Conservation (phyloP, 2,113 vertebrate species). For the Columbina picui region DNA sequence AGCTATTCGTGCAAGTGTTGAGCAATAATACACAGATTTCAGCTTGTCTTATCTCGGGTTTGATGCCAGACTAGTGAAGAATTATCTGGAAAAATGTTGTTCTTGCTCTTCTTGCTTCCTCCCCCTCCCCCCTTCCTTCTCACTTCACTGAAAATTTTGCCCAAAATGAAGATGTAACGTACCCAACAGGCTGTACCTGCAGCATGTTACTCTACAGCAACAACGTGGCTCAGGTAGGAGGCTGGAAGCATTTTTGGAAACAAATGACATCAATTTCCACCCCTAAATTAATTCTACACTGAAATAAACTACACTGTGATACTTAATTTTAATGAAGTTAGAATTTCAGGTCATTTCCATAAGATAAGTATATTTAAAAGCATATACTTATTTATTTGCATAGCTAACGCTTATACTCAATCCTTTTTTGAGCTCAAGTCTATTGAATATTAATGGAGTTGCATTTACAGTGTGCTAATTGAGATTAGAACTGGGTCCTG, state of each 20-base stretch:
- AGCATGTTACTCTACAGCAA: neutral
- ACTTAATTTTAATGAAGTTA: neutral
- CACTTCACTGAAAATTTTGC: neutral
- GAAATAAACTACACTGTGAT: neutral
- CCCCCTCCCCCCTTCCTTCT: too few species aligned
- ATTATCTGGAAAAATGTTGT: neutral
- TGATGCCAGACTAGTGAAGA: neutral
- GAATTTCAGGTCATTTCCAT: neutral
- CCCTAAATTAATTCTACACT: neutral
- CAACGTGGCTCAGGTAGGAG: neutral
- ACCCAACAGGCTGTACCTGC: neutral
- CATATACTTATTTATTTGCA: neutral
- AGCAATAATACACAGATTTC: neutral
- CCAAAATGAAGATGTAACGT: neutral
- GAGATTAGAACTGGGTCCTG: neutral
- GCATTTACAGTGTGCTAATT: neutral
- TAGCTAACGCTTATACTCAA: neutral
- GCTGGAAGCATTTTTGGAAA: neutral
- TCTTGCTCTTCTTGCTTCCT: neutral
- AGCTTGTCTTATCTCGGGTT: neutral
- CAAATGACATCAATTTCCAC: neutral
- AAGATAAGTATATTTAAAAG: neutral
- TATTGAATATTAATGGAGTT: neutral
- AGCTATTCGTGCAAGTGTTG: neutral
- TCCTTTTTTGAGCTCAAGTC: neutral